A percentile compares a stretch with the other conserved stretches of the same genome.
These are phyloP conservation scores for Parasteatoda lunata DNA, from an alignment of 2,888 invertebrate species.

Conservation along the genomic window DNA sequence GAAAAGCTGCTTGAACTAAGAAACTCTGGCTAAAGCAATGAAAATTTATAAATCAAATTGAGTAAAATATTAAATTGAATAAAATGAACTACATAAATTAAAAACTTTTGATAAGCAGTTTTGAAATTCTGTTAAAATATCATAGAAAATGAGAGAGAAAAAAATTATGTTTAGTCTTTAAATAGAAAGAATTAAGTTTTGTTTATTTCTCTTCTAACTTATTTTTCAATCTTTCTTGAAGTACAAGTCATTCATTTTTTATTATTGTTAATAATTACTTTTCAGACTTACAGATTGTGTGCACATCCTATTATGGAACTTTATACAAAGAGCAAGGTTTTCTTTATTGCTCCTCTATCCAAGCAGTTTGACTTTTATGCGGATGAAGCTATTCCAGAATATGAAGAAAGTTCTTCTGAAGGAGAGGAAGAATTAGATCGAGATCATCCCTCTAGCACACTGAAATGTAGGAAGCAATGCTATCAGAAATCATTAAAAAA, in stretches of 20 bases:
- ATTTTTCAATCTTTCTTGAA: not conserved
- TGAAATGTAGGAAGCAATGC: constrained; percentile 4
- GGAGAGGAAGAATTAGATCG: constrained; percentile 7
- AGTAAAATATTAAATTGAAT: too few species aligned
- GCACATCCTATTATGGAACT: constrained; percentile 76
- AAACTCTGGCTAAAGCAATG: too few species aligned
- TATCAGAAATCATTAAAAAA: not conserved
- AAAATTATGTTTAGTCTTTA: too few species aligned
- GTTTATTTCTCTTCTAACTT: not conserved
- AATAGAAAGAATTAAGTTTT: not conserved
- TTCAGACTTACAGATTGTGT: constrained; percentile 72
- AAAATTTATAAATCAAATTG: too few species aligned
- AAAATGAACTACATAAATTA: too few species aligned
- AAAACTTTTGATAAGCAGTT: too few species aligned
- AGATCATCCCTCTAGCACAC: not conserved
- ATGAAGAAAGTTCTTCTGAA: constrained; percentile 45
- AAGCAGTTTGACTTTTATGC: constrained; percentile 76
- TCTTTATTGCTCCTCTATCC: constrained; percentile 75
- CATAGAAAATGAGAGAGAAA: too few species aligned
- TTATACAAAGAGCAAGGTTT: constrained; percentile 74
- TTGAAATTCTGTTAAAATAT: too few species aligned
- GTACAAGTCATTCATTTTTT: not conserved
- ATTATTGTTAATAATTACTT: not conserved
- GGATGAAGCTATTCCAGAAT: constrained; percentile 72
- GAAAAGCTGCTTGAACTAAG: too few species aligned